phyloP scores from a whole-genome alignment of 1,140 invertebrate species.

The Zaprionus tsacasi region DNA sequence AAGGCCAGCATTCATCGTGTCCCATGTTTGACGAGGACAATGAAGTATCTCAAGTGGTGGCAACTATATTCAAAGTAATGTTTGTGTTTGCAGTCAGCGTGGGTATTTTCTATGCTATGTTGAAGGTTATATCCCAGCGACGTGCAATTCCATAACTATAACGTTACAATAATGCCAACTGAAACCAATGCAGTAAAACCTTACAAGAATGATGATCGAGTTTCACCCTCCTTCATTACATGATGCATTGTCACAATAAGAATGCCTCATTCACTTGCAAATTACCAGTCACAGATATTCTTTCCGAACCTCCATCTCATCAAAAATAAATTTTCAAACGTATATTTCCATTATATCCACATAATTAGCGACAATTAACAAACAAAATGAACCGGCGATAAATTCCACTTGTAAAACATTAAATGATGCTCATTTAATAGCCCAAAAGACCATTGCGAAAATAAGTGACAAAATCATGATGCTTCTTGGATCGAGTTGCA shows the following conservation, averaged over 20 bases:
- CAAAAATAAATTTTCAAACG: background rate
- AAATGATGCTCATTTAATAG: constrained; percentile 1
- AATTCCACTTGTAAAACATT: background rate
- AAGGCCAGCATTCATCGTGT: background rate
- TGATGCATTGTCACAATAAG: background rate
- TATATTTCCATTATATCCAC: background rate
- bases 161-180: background rate
- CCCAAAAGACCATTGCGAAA: constrained; percentile 1
- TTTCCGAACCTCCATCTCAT: too few relatives aligned
- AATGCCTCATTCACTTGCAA: constrained; percentile 8
- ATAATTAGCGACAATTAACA: constrained; percentile 1
- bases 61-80: constrained; percentile 8
- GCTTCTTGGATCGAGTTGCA: background rate
- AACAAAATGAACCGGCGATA: background rate
- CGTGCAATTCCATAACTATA: constrained; percentile 1
- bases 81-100: constrained; percentile 24
- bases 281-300: constrained; percentile 10
- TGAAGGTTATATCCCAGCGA: constrained; percentile 15
- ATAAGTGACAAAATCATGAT: background rate
- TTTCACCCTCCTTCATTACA: background rate
- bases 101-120: constrained; percentile 28
- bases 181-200: background rate
- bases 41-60: background rate
- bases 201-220: background rate
- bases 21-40: background rate